Percentiles rank a stretch among this genome's conserved stretches.
Conservation (phyloP, 2,797 vertebrate genomes). For the Rhincodon typus region DNA sequence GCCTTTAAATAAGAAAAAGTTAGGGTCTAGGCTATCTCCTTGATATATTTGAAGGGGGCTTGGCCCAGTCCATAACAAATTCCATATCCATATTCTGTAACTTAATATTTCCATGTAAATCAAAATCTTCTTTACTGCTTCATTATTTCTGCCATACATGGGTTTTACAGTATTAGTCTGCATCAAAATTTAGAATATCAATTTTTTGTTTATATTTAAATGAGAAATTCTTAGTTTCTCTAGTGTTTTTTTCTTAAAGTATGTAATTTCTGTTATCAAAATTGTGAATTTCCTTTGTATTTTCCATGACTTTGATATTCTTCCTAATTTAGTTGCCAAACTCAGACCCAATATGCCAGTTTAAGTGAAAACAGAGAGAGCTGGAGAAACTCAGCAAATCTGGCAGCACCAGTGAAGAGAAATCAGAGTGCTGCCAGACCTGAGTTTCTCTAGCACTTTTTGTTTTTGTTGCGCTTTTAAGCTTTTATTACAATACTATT, state of each 20-base stretch:
- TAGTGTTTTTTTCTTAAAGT: neutral
- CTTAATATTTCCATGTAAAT: neutral
- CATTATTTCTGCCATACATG: neutral
- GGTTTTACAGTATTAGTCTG: neutral
- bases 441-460: too few species aligned
- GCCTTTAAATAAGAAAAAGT: too few species aligned
- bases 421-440: too few species aligned
- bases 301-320: neutral
- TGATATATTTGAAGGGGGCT: too few species aligned
- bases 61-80: too few species aligned
- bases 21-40: too few species aligned
- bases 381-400: too few species aligned
- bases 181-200: neutral
- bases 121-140: too few species aligned
- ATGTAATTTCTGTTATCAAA: neutral
- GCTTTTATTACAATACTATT: too few species aligned
- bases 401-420: too few species aligned
- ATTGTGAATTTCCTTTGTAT: neutral
- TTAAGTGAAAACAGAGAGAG: too few species aligned
- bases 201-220: neutral
- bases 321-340: neutral
- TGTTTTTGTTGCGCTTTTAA: too few species aligned
- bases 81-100: neutral
- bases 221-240: neutral
- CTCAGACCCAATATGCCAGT: neutral